phyloP scores from a whole-genome alignment of 2,113 vertebrate genomes.

The Osmerus mordax region DNA sequence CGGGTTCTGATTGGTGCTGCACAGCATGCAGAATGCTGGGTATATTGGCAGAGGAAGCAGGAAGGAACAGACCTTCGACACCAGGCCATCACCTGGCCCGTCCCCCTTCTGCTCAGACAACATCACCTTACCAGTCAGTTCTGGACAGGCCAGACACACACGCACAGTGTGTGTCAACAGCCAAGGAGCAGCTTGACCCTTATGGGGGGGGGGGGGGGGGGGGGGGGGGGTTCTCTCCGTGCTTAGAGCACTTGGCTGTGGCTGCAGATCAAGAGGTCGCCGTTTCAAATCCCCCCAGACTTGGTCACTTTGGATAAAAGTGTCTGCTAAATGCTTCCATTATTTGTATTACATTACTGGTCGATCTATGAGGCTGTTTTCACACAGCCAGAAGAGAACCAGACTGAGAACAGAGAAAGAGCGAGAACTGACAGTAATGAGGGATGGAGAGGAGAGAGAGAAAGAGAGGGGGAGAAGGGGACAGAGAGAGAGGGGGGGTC shows the following conservation, averaged over 20 bases:
- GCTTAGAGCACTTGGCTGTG: no score
- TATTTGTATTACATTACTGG: no score
- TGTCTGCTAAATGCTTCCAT: no score
- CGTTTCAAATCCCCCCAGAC: no score
- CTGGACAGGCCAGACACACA: constrained; percentile 31
- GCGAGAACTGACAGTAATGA: not conserved
- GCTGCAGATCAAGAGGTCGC: no score
- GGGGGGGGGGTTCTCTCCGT: no score
- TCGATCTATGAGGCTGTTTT: not conserved
- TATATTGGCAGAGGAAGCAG: constrained; percentile 79
- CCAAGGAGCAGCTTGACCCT: no score
- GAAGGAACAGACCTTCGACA: constrained; percentile 78
- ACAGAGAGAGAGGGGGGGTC: no score
- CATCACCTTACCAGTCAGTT: no score
- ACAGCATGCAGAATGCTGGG: constrained; percentile 76
- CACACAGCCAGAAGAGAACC: not conserved
- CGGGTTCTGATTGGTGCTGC: constrained; percentile 43
- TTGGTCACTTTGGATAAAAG: no score
- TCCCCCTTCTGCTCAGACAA: not conserved
- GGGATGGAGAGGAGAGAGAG: not conserved
- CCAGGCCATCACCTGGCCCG: constrained; percentile 71
- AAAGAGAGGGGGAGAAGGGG: not conserved
- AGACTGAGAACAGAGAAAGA: not conserved
- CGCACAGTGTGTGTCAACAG: not conserved
- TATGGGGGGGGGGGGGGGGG: no score